phyloP scores from a whole-genome alignment of 2,113 vertebrate genomes.

The Pelusios castaneus region DNA sequence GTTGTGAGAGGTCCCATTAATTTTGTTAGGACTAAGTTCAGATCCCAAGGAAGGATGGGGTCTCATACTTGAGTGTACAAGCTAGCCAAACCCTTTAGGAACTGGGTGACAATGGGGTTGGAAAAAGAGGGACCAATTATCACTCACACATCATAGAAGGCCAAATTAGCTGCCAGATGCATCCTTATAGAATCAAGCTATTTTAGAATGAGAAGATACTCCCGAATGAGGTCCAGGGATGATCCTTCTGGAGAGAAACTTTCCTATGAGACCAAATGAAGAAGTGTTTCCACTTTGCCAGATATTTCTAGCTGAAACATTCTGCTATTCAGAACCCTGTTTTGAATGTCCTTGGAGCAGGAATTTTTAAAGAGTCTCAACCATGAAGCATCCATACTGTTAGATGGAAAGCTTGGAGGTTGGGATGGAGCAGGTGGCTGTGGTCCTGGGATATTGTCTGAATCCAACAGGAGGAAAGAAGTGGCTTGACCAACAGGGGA shows the following conservation, averaged over 20 bases:
- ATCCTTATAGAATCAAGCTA: not conserved
- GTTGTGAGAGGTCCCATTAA: not conserved
- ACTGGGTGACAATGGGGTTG: not conserved
- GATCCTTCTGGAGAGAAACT: not conserved
- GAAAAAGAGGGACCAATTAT: not conserved
- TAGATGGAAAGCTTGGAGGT: too few relatives aligned
- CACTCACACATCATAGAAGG: not conserved
- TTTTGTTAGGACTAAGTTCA: not conserved
- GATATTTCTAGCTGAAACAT: not conserved
- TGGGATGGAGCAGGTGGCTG: rapidly evolving
- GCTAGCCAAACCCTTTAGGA: not conserved
- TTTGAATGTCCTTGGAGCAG: too few relatives aligned
- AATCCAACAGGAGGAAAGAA: not conserved
- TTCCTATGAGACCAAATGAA: not conserved
- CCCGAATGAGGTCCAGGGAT: not conserved
- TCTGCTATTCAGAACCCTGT: not conserved
- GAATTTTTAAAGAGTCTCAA: too few relatives aligned
- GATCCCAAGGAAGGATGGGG: not conserved
- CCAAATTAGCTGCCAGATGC: not conserved
- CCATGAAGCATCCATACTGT: too few relatives aligned
- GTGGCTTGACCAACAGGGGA: not conserved
- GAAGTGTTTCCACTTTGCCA: not conserved
- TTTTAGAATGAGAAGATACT: not conserved
- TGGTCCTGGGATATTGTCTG: not conserved
- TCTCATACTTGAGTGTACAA: not conserved